Base-by-base conservation (phyloP, 2,797 vertebrate genomes). In the Discoglossus pictus region DNA sequence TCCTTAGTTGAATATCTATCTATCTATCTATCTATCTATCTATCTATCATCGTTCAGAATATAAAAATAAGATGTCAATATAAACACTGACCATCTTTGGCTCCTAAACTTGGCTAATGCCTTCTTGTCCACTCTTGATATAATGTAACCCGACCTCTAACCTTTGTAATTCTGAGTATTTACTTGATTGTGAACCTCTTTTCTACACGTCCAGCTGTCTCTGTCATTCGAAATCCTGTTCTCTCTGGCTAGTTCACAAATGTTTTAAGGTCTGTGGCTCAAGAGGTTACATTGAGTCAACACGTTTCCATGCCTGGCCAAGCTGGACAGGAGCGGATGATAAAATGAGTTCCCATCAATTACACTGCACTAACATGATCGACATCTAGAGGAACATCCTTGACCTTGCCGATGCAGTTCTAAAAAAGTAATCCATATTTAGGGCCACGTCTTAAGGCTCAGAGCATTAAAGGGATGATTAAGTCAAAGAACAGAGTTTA, bases 121-220 rank as follows among this genome's bases (percentile, higher is more conserved):
- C n/a, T n/a, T n/a, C n/a, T n/a, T n/a, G n/a, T n/a, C n/a, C n/a
- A n/a, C n/a, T n/a, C n/a, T n/a, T n/a, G n/a, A n/a, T n/a, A n/a
- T n/a, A n/a, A n/a, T n/a, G 10, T 39, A 6, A 17, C 51, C 42
- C 18, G 23, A 31, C 4, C 42, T 13, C 36, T 24, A 23, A 63
- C 50, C 39, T 36, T n/a, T 36, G 62, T 13, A 6, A 3, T n/a
- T 23, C 42, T 7, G 42, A 15, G 43, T 13, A 27, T 27, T 23
- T 20, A 5, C 1, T 23, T 21, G 3, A 20, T 25, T 12, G 12
- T 8, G 16, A 34, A 24, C 5, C 16, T 23, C 16, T 54, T 2
- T 23, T 7, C n/a, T 25, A 27, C 50, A 20, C 17, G n/a, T 16
- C 25, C 67, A 69, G 67, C 67, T 69, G 67, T 35, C 34, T 17